These are phyloP conservation scores for Stictocephala bisonia DNA, from an alignment of 2,888 invertebrate species.

Conservation along the genomic window DNA sequence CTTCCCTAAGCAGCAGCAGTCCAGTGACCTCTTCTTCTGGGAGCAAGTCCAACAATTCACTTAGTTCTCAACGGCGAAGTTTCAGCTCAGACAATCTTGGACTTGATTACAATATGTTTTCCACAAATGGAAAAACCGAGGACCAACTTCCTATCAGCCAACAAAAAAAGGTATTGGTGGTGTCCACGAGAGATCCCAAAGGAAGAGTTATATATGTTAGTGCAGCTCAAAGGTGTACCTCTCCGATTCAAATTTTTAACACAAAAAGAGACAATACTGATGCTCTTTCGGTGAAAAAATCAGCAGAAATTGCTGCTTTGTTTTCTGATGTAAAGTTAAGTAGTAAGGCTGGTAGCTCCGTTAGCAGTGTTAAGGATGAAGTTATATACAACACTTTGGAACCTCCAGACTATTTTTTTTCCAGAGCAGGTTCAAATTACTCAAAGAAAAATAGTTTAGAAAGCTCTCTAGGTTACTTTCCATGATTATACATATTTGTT, in stretches of 20 bases:
- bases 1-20: constrained; percentile 62
- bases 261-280: constrained; percentile 66
- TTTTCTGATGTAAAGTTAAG: constrained; percentile 73
- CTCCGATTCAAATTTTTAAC: constrained; percentile 52
- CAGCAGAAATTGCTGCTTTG: constrained; percentile 88
- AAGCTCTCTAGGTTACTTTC: constrained; percentile 74
- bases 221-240: constrained; percentile 59
- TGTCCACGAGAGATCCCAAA: constrained; percentile 66
- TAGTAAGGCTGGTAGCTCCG: constrained; percentile 17
- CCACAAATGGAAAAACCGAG: constrained; percentile 15
- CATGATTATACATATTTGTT: no score
- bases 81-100: constrained; percentile 74
- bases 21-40: constrained; percentile 58
- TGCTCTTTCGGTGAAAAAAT: constrained; percentile 86
- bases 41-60: constrained; percentile 40
- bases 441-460: constrained; percentile 69
- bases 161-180: constrained; percentile 65
- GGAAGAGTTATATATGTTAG: constrained; percentile 66
- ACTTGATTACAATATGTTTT: constrained; percentile 68
- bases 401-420: constrained; percentile 42
- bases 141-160: constrained; percentile 61
- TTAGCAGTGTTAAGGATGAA: constrained; percentile 54
- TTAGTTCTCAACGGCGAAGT: constrained; percentile 55
- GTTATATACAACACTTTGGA: constrained; percentile 44
- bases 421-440: constrained; percentile 56